Evolutionary conservation across 2,113 vertebrate genomes (phyloP).

Genomic region (Myocastor coypus): DNA sequence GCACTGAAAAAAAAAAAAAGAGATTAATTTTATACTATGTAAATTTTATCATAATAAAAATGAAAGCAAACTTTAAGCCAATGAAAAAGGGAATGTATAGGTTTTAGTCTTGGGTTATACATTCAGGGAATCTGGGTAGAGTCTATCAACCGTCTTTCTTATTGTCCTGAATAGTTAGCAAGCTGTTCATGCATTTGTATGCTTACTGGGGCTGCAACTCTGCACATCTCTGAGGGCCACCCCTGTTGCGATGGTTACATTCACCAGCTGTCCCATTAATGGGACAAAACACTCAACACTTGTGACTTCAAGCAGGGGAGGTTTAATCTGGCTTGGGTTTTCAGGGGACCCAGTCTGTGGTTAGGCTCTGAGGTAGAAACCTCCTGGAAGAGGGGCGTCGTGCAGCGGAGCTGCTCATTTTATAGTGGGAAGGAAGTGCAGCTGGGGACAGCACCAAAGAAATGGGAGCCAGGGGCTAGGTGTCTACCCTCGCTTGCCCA

Average conservation of each 20-base stretch:
- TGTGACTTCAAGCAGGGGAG: not conserved
- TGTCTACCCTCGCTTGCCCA: not conserved
- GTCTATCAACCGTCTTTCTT: not conserved
- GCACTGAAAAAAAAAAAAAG: not conserved
- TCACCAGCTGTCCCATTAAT: not conserved
- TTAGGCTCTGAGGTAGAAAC: not conserved
- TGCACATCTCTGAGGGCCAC: not conserved
- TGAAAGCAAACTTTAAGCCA: not conserved
- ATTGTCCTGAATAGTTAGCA: not conserved
- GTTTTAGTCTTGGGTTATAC: not conserved
- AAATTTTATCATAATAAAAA: conserved; percentile 10
- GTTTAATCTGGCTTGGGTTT: not conserved
- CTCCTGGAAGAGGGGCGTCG: not conserved
- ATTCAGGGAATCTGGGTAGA: not conserved
- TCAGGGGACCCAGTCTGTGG: not conserved
- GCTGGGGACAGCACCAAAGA: not conserved
- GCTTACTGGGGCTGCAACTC: not conserved
- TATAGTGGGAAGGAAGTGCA: not conserved
- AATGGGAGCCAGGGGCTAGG: not conserved
- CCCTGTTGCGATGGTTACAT: not conserved
- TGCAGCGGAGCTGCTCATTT: not conserved
- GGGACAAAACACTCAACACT: not conserved
- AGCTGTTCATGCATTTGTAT: not conserved
- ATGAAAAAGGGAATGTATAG: not conserved
- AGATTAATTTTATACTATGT: not conserved